These are phyloP conservation scores for Phytoseiulus persimilis DNA, from an alignment of 2,888 invertebrate species.

Conservation along the genomic window DNA sequence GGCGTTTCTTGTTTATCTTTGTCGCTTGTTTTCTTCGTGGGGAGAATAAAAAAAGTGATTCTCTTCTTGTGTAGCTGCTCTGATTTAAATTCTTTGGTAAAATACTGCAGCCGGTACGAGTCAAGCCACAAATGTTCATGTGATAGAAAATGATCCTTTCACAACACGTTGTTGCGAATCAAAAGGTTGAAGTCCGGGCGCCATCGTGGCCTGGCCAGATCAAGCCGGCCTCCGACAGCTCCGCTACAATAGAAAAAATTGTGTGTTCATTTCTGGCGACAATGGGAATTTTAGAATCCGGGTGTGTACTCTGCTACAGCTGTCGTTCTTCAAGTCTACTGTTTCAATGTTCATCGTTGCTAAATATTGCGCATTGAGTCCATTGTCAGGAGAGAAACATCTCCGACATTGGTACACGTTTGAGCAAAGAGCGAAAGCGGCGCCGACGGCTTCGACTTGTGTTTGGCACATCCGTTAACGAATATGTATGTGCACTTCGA, in stretches of 20 bases:
- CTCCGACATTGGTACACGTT: neutral
- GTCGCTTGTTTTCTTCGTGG: neutral
- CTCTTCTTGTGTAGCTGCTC: neutral
- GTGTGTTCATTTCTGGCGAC: neutral
- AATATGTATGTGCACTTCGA: neutral
- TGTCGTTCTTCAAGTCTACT: neutral
- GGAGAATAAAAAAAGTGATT: neutral
- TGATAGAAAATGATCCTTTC: neutral
- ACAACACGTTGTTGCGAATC: neutral
- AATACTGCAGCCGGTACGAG: neutral
- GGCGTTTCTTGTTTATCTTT: neutral
- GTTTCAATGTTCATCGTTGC: neutral
- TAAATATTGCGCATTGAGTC: neutral
- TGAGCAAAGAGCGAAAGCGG: neutral
- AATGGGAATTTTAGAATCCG: neutral
- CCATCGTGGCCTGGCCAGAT: neutral
- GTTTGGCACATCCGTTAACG: neutral
- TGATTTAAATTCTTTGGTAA: neutral
- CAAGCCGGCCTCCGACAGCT: neutral
- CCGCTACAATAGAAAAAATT: neutral
- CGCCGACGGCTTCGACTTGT: neutral
- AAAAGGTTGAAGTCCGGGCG: neutral
- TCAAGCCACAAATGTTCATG: neutral
- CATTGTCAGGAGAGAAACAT: neutral
- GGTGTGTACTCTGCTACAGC: neutral